Evolutionary conservation across 2,797 vertebrate species (phyloP), one percentile per base, ranked within the genome.

Genomic region (Molossus alvarezi): DNA sequence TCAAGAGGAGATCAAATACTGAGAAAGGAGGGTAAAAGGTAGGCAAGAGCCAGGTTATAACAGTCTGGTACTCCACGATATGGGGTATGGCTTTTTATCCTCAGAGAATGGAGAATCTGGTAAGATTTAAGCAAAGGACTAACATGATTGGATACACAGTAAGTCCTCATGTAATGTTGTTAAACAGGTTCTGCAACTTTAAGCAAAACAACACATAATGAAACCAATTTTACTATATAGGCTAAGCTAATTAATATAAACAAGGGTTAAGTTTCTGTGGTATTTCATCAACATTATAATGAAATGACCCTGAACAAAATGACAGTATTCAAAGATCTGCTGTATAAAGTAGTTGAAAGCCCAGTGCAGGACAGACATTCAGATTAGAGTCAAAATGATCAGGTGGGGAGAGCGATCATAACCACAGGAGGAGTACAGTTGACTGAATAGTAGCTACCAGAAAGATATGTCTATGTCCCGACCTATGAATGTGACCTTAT

Each of bases 391-490:
- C 69, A 71, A 20, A 72, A 48, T 9, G 9, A 21, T 23, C 81
- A 51, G 88, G 45, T 0, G 5, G 21, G 4, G 48, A 90, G 64
- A 73, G 27, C 5, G 1, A 17, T 3, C 53, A 21, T 0, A 33
- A 21, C 41, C 27, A 60, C 0, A 7, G 27, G 37, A 27, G 29
- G 6, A n/a, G 21, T 15, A 41, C 0, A 17, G n/a, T 6, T 27
- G 23, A 25, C 6, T 33, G 25, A 33, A 71, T 27, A 65, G 37
- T 3, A 8, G 6, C 81, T 48, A 57, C 27, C 67, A 2, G 51
- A 83, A 80, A 83, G 65, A 76, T 3, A 21, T 0, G 0, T 64
- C 55, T 60, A 53, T 3, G 29, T 48, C 53, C 72, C 37, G 62
- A 29, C 27, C 67, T 94, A n/a, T 82, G 45, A 65, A 33, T 10